Evolutionary conservation across 2,113 vertebrate genomes (phyloP), one percentile per base, ranked within the genome.

Genomic region (Sebastes schlegelii): DNA sequence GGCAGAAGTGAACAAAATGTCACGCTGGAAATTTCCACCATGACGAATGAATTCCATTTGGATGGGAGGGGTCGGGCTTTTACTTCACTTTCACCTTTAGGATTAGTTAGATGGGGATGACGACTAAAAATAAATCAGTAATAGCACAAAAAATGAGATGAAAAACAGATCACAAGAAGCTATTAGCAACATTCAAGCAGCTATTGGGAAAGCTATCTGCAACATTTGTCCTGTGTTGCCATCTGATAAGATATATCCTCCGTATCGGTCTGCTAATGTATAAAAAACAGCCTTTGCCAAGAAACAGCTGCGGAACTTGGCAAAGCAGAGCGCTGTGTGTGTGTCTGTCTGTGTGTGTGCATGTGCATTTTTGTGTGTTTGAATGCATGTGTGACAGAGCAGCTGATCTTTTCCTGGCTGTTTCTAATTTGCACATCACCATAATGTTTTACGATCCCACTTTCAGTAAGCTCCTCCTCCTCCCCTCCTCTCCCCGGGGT

Each of bases 351-450:
- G 21, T 77, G 17, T 77, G 21, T 26, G 49, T 48, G 43, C 19
- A 23, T 34, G 52, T 66, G 58, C 55, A 8, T 65, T n/a, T 42
- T 4, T 68, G 79, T 64, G 26, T 61, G 62, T 69, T 48, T 74
- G 40, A 26, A 26, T 71, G 43, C 14, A 49, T 74, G 64, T 77
- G 86, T 64, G 82, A 73, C 67, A 61, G 79, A 85, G 79, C 86
- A 89, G 88, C 93, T 91, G 89, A 87, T 86, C 64, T 81, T 75
- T 77, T 77, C 67, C 58, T 78, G 76, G 71, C 92, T 94, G 94
- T 89, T 93, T 94, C 80, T 77, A 86, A 92, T 94, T 92, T 93
- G 77, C 77, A 84, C 78, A 77, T 92, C 79, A 77, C 81, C 75
- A 69, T 89, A 86, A 90, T 90, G 87, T 89, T 90, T 91, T 88